These are phyloP conservation scores for Mythimna albipuncta DNA, from an alignment of 2,888 invertebrate genomes.

Conservation along the genomic window DNA sequence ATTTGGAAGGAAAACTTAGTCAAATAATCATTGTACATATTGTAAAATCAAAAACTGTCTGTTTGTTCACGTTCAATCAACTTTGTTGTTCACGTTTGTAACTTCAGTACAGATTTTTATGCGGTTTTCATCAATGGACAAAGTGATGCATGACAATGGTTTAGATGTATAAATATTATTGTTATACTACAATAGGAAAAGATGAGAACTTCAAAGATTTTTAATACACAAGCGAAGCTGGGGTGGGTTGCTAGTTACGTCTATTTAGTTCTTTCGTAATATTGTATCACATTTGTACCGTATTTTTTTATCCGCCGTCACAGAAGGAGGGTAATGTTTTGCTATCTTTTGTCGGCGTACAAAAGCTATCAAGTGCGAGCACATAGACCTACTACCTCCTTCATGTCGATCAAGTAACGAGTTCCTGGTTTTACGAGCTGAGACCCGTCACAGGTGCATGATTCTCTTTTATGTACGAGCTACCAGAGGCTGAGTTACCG, in stretches of 20 bases:
- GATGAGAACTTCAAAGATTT: too few species aligned
- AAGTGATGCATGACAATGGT: too few species aligned
- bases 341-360: slow-evolving; percentile 14
- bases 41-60: too few species aligned
- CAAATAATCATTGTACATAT: too few species aligned
- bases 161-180: too few species aligned
- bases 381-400: slow-evolving; percentile 16
- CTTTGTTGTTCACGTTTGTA: too few species aligned
- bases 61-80: too few species aligned
- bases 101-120: too few species aligned
- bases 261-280: not conserved
- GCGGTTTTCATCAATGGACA: too few species aligned
- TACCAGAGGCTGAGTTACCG: slow-evolving; percentile 13
- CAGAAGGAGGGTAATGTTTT: slow-evolving; percentile 24
- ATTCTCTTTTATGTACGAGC: slow-evolving; percentile 34
- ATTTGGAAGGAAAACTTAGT: too few species aligned
- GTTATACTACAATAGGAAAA: too few species aligned
- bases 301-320: slow-evolving; percentile 30
- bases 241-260: not conserved
- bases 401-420: slow-evolving; percentile 49
- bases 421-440: slow-evolving; percentile 52
- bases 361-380: slow-evolving; percentile 23
- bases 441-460: slow-evolving; percentile 50
- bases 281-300: slow-evolving; percentile 7
- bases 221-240: too few species aligned